These are phyloP conservation scores for Gorsachius magnificus DNA, from an alignment of 2,797 vertebrate species.

Conservation along the genomic window DNA sequence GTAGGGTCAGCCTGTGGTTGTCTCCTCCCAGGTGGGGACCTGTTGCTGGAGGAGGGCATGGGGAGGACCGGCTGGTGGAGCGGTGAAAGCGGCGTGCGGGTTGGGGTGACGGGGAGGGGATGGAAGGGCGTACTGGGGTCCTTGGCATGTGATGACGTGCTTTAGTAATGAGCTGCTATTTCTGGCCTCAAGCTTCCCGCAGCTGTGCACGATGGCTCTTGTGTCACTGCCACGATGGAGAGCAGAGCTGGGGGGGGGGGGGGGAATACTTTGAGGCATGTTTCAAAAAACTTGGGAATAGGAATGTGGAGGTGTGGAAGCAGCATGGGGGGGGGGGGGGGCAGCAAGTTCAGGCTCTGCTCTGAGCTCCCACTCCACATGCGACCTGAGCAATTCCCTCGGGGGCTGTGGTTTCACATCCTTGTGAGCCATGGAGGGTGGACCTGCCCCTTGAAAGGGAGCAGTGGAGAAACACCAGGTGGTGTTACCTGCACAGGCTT, in stretches of 20 bases:
- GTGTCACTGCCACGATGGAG: background rate
- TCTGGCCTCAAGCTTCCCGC: background rate
- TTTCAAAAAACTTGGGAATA: background rate
- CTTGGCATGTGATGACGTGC: accelerated
- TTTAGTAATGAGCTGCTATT: background rate
- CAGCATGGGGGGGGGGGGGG: accelerated
- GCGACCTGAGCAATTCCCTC: background rate
- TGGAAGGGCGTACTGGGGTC: accelerated
- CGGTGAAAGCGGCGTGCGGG: accelerated
- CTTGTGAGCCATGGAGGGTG: background rate
- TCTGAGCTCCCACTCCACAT: background rate
- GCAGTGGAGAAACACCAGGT: background rate
- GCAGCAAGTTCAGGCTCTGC: background rate
- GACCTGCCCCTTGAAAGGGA: background rate
- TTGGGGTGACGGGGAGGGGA: background rate
- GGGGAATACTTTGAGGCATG: accelerated
- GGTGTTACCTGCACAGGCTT: background rate
- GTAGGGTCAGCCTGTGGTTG: background rate
- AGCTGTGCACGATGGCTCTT: background rate
- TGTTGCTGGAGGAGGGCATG: background rate
- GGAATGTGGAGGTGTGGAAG: background rate
- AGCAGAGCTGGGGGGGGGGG: background rate
- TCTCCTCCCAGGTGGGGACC: background rate
- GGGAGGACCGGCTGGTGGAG: background rate
- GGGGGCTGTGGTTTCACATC: background rate